Conservation (phyloP, 1,140 invertebrate species). For the Drosophila melanica region DNA sequence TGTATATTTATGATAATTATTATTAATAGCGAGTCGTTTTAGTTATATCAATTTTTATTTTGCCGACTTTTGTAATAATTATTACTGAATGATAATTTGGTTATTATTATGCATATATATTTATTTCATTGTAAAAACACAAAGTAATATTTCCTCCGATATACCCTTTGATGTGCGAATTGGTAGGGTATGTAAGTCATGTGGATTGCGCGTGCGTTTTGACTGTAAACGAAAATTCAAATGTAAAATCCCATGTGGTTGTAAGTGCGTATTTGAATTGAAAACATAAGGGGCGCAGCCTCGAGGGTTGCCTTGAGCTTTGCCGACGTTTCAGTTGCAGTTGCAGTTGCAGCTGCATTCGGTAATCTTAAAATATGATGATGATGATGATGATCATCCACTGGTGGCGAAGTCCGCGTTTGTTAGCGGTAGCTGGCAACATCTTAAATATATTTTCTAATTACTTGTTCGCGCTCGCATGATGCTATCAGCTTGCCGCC, state of each 20-base stretch:
- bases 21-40: too few species aligned
- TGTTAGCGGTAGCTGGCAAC: conserved; percentile 41
- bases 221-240: conserved; percentile 18
- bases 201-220: conserved; percentile 5
- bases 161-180: neutral
- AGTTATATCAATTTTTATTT: too few species aligned
- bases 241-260: conserved; percentile 25
- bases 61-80: too few species aligned
- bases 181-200: neutral
- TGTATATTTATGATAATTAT: too few species aligned
- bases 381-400: conserved; percentile 17
- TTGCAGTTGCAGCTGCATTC: conserved; percentile 11
- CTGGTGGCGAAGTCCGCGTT: conserved; percentile 4
- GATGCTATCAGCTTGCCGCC: conserved; percentile 28
- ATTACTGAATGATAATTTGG: too few species aligned
- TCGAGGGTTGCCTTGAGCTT: conserved; percentile 22
- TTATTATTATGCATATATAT: too few species aligned
- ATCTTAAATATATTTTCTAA: conserved; percentile 79
- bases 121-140: too few species aligned
- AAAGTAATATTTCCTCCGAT: neutral
- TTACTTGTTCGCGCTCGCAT: conserved; percentile 79
- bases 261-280: conserved; percentile 24
- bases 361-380: conserved; percentile 18
- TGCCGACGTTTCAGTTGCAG: conserved; percentile 11
- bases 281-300: conserved; percentile 6